Evolutionary conservation across 2,888 invertebrate species (phyloP).

Genomic region (Iselma pallidipennis): DNA sequence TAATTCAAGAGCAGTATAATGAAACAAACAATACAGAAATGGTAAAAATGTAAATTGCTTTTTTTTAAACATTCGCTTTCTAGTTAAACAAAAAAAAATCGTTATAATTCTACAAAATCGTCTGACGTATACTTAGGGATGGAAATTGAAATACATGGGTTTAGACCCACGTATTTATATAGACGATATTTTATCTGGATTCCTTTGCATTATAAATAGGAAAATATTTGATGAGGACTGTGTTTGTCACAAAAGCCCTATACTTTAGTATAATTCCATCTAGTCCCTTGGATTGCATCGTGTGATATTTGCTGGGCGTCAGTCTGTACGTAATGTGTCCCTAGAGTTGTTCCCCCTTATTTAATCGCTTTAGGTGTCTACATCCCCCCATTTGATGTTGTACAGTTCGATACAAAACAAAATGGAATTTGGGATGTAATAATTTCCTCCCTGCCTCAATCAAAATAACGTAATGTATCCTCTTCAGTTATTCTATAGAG

Average conservation of each 20-base stretch:
- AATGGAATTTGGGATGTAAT: background rate
- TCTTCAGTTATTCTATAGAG: background rate
- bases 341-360: background rate
- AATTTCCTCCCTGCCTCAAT: background rate
- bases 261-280: background rate
- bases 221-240: background rate
- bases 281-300: background rate
- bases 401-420: background rate
- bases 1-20: background rate
- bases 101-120: too few species aligned
- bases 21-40: background rate
- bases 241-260: background rate
- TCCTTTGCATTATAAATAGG: background rate
- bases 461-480: background rate
- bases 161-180: too few species aligned
- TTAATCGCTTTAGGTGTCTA: background rate
- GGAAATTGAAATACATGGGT: background rate
- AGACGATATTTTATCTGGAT: background rate
- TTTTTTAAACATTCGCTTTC: background rate
- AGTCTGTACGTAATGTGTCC: background rate
- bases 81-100: background rate
- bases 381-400: background rate
- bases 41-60: background rate
- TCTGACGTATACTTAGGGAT: too few species aligned
- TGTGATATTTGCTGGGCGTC: slow-evolving; percentile 1